These are phyloP conservation scores for Periophthalmus magnuspinnatus DNA, from an alignment of 2,797 vertebrate species.

Conservation along the genomic window DNA sequence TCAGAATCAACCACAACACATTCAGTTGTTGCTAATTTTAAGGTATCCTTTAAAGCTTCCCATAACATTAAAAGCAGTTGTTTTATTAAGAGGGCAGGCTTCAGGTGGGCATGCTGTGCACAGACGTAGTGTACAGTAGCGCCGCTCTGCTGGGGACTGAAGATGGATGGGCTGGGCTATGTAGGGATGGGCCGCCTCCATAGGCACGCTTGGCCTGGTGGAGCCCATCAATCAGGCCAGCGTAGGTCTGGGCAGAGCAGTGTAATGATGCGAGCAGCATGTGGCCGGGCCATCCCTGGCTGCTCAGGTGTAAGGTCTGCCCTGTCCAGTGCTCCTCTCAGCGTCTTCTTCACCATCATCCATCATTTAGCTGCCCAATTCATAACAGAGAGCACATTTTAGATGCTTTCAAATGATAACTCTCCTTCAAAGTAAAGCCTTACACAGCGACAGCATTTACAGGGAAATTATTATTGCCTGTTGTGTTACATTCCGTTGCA, in stretches of 20 bases:
- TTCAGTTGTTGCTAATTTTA: conserved; percentile 25
- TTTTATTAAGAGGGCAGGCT: conserved; percentile 72
- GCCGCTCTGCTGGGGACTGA: conserved; percentile 59
- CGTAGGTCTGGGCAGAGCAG: conserved; percentile 75
- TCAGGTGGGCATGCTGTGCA: conserved; percentile 56
- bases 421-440: conserved; percentile 36
- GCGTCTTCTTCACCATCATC: conserved; percentile 57
- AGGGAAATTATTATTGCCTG: neutral
- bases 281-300: conserved; percentile 73
- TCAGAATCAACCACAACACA: neutral
- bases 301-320: conserved; percentile 76
- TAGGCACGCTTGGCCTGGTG: conserved; percentile 70
- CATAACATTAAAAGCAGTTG: conserved; percentile 56
- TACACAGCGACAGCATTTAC: conserved; percentile 10
- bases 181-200: conserved; percentile 74
- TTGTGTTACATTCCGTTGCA: neutral
- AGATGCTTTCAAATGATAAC: conserved; percentile 44
- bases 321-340: conserved; percentile 65
- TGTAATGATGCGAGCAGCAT: conserved; percentile 82
- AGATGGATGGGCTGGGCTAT: conserved; percentile 73
- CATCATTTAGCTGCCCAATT: conserved; percentile 64
- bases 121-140: conserved; percentile 63
- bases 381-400: conserved; percentile 54
- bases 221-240: conserved; percentile 81
- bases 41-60: conserved; percentile 56